Conservation (phyloP, 1,140 invertebrate species). For the Drosophila lini region DNA sequence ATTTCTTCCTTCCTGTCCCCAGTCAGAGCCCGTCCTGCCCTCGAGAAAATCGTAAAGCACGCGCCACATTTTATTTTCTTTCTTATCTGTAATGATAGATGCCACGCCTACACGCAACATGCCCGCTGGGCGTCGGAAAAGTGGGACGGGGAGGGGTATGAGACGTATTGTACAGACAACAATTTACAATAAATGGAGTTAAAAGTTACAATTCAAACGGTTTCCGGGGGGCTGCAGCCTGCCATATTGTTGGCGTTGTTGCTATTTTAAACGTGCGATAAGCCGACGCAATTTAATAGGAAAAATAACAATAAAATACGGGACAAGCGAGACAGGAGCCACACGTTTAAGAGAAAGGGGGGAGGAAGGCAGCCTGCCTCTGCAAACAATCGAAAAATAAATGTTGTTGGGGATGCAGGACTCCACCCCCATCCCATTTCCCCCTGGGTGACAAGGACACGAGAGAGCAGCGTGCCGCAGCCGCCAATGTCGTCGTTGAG, state of each 20-base stretch:
- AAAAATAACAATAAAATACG: constrained; percentile 83
- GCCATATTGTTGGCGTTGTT: constrained; percentile 51
- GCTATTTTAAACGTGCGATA: constrained; percentile 80
- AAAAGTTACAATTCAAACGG: constrained; percentile 80
- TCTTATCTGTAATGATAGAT: constrained; percentile 77
- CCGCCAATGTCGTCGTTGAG: constrained; percentile 50
- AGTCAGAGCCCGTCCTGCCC: no score
- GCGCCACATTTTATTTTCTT: constrained; percentile 55
- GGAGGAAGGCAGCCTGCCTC: constrained; percentile 35
- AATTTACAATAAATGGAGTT: constrained; percentile 83
- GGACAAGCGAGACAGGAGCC: constrained; percentile 53
- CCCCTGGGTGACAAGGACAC: constrained; percentile 53
- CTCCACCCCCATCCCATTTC: not conserved
- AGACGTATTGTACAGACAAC: constrained; percentile 53
- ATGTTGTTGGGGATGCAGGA: constrained; percentile 37
- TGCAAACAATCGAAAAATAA: constrained; percentile 76
- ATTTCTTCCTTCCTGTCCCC: no score
- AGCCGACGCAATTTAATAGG: constrained; percentile 82
- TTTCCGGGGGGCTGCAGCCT: constrained; percentile 25
- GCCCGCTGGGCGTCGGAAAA: constrained; percentile 17
- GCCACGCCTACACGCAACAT: constrained; percentile 64
- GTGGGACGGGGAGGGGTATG: not conserved
- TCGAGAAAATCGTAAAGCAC: constrained; percentile 38
- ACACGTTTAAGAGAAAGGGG: not conserved
- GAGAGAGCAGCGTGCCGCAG: constrained; percentile 64